Evolutionary conservation across 2,797 vertebrate genomes (phyloP), one percentile per base, ranked within the genome.

Genomic region (Odontamblyopus rebecca): DNA sequence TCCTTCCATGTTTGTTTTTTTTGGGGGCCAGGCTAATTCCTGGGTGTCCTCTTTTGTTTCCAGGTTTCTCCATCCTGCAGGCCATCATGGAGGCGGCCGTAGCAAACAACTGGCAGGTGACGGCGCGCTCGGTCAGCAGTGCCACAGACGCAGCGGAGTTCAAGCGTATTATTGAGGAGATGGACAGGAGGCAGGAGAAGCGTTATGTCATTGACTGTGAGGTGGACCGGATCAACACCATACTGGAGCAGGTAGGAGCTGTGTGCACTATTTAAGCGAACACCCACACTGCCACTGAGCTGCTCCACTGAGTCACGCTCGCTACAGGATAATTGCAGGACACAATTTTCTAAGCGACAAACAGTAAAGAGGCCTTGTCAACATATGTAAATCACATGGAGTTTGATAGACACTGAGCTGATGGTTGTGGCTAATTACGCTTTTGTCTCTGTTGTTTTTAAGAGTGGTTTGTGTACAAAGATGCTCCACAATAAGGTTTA

Each of bases 21-120:
- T 26, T 11, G 27, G 1, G 71, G 57, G 51, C 15, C 32, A 16
- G 32, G 61, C 67, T 86, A 74, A 87, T 80, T 56, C 70, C 66
- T 61, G 65, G 44, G 73, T 79, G 61, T 69, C n/a, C 69, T 78
- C 59, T 73, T 19, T 57, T 44, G 62, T 73, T 67, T 85, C 59
- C 76, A 99, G 97, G 98, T 85, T 99, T 98, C 93, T 98, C 98
- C 57, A 98, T 99, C 85, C 95, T 99, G 84, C 98, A 99, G 89
- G 97, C 97, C 19, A 99, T 99, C 92, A 99, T 99, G 98, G 98
- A 99, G 93, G 95, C 97, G 67, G 98, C 98, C 0, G 98, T 99
- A 56, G 96, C 97, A 30, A 98, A 98, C 92, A 98, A 97, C 94
- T 99, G 98, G 97, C 97, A 99, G 93, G 98, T 99, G 93, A 99